Evolutionary conservation across 2,888 invertebrate genomes (phyloP).

Genomic region (Psylliodes chrysocephalus): DNA sequence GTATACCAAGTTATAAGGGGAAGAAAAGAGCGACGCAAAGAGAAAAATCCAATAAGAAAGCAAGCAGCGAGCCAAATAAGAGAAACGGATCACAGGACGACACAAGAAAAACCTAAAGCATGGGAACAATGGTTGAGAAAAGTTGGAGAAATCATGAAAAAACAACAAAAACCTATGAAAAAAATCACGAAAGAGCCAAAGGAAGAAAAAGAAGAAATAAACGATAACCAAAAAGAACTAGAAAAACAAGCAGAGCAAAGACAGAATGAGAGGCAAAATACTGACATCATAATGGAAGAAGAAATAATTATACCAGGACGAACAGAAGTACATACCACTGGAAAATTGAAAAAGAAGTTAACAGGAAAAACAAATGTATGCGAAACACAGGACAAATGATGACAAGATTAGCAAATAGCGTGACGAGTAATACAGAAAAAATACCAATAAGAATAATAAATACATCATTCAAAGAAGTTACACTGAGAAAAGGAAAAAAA

Average conservation of each 20-base stretch:
- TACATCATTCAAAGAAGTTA: neutral
- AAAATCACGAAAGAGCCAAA: neutral
- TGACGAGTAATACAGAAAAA: neutral
- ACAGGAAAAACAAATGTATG: neutral
- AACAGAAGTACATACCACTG: neutral
- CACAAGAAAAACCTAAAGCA: neutral
- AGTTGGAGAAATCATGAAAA: neutral
- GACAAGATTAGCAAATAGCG: neutral
- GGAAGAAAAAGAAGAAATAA: neutral
- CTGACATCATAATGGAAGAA: neutral
- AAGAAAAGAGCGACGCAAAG: no score
- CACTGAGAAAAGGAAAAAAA: neutral
- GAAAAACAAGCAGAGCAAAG: no score
- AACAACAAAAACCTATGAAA: no score
- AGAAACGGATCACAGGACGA: no score
- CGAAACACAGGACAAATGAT: neutral
- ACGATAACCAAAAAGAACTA: no score
- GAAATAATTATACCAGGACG: neutral
- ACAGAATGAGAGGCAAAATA: no score
- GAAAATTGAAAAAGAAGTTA: neutral
- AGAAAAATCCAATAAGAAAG: no score
- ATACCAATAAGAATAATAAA: constrained; percentile 2
- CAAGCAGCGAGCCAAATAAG: no score
- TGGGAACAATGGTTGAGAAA: neutral
- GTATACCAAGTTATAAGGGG: no score